Evolutionary conservation across 1,140 invertebrate genomes (phyloP).

Genomic region (Drosophila nasuta): DNA sequence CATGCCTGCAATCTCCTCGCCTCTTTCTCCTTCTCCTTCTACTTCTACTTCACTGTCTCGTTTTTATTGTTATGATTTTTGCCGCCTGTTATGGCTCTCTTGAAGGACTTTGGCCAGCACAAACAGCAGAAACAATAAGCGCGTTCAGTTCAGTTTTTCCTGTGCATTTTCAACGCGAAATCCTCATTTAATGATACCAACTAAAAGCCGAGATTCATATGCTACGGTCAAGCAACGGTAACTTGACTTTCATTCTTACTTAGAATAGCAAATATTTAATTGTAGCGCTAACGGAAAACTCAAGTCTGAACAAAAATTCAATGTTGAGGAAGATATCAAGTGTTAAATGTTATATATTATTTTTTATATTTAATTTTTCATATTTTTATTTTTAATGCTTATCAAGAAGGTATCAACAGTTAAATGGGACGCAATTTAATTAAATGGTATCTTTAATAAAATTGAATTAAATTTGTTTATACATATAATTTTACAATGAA

Average conservation of each 20-base stretch:
- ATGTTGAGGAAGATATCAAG: too few species aligned
- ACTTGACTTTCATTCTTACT: too few species aligned
- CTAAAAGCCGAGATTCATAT: constrained; percentile 68
- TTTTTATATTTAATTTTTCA: neutral
- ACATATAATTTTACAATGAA: too few species aligned
- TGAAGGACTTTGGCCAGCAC: constrained; percentile 65
- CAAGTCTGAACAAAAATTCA: too few species aligned
- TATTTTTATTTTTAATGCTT: neutral
- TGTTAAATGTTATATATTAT: too few species aligned
- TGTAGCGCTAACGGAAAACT: too few species aligned
- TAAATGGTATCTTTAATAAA: too few species aligned
- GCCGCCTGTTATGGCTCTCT: constrained; percentile 73
- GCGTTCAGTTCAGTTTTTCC: constrained; percentile 45
- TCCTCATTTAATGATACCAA: constrained; percentile 69
- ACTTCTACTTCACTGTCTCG: constrained; percentile 30
- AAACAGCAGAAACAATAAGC: constrained; percentile 52
- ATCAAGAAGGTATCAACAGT: too few species aligned
- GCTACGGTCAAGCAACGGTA: constrained; percentile 2
- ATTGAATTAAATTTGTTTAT: too few species aligned
- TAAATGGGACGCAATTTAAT: too few species aligned
- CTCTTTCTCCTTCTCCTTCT: constrained; percentile 7
- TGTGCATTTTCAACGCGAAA: constrained; percentile 20
- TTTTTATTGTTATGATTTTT: constrained; percentile 82
- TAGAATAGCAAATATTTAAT: too few species aligned
- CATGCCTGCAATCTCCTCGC: neutral